Conservation (phyloP, 2,888 invertebrate genomes). For the Drosophila parthenogenetica region DNA sequence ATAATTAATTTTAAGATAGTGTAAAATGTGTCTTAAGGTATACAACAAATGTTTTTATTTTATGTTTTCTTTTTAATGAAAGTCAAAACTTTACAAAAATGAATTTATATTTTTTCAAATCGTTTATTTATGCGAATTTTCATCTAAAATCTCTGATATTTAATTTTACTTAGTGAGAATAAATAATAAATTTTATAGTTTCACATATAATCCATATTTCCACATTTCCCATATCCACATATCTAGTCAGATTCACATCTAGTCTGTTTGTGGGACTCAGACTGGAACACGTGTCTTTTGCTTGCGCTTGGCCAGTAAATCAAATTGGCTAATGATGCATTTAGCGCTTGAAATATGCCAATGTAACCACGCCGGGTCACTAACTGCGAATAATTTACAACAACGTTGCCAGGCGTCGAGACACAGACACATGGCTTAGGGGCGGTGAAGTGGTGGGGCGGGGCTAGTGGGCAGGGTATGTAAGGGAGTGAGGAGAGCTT, state of each 20-base stretch:
- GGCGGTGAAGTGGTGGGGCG: neutral
- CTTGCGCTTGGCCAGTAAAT: constrained; percentile 61
- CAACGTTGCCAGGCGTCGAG: constrained; percentile 16
- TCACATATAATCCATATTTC: constrained; percentile 4
- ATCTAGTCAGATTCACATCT: constrained; percentile 16
- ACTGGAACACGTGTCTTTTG: constrained; percentile 61
- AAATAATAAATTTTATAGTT: constrained; percentile 36
- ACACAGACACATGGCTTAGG: neutral
- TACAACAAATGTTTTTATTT: no score
- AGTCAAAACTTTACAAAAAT: no score
- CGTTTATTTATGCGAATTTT: no score
- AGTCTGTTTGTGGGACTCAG: constrained; percentile 1
- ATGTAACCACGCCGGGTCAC: constrained; percentile 76
- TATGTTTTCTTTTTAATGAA: no score
- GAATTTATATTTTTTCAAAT: no score
- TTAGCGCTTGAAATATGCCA: constrained; percentile 80
- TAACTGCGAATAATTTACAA: constrained; percentile 77
- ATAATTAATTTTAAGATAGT: no score
- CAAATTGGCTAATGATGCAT: constrained; percentile 79
- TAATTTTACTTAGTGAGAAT: constrained; percentile 19
- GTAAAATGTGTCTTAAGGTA: no score
- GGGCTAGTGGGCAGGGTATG: neutral
- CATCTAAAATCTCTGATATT: no score
- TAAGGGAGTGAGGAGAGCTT: constrained; percentile 11
- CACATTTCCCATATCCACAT: neutral